phyloP scores from a whole-genome alignment of 2,797 vertebrate species.

The Sebastes steindachneri region DNA sequence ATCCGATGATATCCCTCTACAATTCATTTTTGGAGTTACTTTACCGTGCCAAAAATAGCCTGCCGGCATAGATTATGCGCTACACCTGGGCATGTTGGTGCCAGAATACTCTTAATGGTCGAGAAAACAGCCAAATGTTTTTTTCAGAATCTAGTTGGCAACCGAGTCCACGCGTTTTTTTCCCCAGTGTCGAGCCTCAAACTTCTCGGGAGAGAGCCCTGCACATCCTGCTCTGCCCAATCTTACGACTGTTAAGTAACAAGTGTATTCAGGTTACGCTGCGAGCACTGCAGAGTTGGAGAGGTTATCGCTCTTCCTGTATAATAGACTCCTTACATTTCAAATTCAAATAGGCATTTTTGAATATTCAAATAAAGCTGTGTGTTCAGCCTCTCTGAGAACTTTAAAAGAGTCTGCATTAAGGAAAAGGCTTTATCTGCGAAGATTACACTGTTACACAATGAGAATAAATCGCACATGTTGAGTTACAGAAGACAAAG shows the following conservation, averaged over 20 bases:
- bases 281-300: conserved; percentile 27
- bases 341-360: conserved; percentile 69
- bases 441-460: conserved; percentile 70
- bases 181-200: background rate
- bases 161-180: conserved; percentile 2
- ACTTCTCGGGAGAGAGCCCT: conserved; percentile 16
- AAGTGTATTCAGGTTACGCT: conserved; percentile 33
- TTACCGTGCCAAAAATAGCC: conserved; percentile 46
- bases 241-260: conserved; percentile 19
- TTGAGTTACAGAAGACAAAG: conserved; percentile 73
- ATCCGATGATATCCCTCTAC: conserved; percentile 31
- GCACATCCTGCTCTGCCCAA: conserved; percentile 26
- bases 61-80: conserved; percentile 28
- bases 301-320: conserved; percentile 60
- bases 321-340: conserved; percentile 64
- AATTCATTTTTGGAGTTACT: conserved; percentile 33
- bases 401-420: conserved; percentile 62
- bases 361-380: conserved; percentile 77
- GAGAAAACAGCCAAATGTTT: conserved; percentile 17
- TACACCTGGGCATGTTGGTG: conserved; percentile 20
- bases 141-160: conserved; percentile 18
- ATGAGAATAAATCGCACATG: conserved; percentile 72
- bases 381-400: conserved; percentile 49
- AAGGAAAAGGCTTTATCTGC: conserved; percentile 60
- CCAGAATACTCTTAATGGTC: conserved; percentile 10